Evolutionary conservation across 2,113 vertebrate genomes (phyloP).

Genomic region (Seriola dumerili): DNA sequence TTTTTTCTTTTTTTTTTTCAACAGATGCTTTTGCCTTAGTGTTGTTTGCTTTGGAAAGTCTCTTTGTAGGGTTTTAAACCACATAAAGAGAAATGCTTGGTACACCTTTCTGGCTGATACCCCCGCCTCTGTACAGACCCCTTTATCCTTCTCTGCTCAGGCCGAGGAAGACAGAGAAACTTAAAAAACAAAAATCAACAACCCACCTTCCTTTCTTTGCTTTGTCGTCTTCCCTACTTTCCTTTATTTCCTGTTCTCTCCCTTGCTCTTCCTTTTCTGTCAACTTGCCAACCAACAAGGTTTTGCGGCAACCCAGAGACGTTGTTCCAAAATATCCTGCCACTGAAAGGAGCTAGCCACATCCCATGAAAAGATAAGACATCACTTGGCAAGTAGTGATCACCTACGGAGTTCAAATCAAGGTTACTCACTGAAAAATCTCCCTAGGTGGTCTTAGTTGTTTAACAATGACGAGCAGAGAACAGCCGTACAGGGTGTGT

Average conservation of each 20-base stretch:
- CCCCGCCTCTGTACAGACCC: background rate
- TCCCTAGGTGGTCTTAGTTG: slow-evolving; percentile 16
- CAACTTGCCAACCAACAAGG: slow-evolving; percentile 29
- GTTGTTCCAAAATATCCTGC: slow-evolving; percentile 4
- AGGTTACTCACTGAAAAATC: background rate
- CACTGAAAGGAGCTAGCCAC: background rate
- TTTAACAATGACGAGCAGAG: slow-evolving; percentile 14
- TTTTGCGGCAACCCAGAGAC: slow-evolving; percentile 23
- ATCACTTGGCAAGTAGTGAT: slow-evolving; percentile 19
- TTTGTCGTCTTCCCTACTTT: slow-evolving; percentile 4
- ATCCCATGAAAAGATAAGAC: slow-evolving; percentile 8
- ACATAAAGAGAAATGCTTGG: slow-evolving; percentile 8
- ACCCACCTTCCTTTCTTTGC: background rate
- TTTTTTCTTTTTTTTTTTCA: background rate
- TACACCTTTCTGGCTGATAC: slow-evolving; percentile 31
- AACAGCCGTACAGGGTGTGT: slow-evolving; percentile 18
- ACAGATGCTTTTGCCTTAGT: slow-evolving; percentile 1
- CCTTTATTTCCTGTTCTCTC: background rate
- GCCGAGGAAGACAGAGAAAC: background rate
- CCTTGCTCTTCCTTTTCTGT: slow-evolving; percentile 22
- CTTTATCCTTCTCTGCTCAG: slow-evolving; percentile 21
- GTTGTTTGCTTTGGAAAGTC: slow-evolving; percentile 19
- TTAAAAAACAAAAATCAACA: slow-evolving; percentile 3
- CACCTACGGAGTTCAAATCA: slow-evolving; percentile 28
- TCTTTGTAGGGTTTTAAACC: slow-evolving; percentile 2